Percentiles rank a stretch among this genome's conserved stretches.
Evolutionary conservation across 2,797 vertebrate genomes (phyloP).

Genomic region (Siniperca undulata): DNA sequence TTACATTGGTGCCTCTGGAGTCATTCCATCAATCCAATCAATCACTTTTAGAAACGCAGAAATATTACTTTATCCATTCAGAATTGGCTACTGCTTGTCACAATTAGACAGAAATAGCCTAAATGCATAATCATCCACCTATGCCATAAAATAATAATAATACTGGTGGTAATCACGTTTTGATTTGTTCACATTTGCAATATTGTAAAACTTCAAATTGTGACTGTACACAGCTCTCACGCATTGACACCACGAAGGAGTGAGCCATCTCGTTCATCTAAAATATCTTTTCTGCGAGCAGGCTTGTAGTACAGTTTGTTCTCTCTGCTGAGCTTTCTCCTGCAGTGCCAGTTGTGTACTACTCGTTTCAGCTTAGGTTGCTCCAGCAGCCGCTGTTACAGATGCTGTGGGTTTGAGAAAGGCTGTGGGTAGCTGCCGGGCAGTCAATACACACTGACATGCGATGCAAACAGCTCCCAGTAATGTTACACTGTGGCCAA

Average conservation of each 20-base stretch:
- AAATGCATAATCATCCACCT: background rate
- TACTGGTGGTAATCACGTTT: background rate
- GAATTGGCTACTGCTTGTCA: background rate
- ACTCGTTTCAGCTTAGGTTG: background rate
- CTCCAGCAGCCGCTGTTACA: background rate
- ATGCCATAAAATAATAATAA: background rate
- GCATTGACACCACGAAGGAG: background rate
- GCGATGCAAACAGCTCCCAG: slow-evolving; percentile 26
- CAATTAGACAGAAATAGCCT: background rate
- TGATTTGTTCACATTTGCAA: background rate
- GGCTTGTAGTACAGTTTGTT: slow-evolving; percentile 43
- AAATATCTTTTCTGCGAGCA: slow-evolving; percentile 23
- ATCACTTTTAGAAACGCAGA: background rate
- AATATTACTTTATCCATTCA: background rate
- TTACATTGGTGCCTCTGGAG: background rate
- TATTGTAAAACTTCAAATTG: background rate
- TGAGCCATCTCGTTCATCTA: background rate
- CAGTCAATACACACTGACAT: slow-evolving; percentile 29
- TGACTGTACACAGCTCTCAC: too few relatives aligned
- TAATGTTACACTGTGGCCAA: background rate
- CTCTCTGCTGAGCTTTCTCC: background rate
- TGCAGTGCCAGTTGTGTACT: background rate
- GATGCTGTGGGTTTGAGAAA: background rate
- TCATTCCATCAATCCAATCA: background rate
- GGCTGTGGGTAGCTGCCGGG: background rate